Evolutionary conservation across 2,113 vertebrate genomes (phyloP).

Genomic region (Periophthalmus modestus): DNA sequence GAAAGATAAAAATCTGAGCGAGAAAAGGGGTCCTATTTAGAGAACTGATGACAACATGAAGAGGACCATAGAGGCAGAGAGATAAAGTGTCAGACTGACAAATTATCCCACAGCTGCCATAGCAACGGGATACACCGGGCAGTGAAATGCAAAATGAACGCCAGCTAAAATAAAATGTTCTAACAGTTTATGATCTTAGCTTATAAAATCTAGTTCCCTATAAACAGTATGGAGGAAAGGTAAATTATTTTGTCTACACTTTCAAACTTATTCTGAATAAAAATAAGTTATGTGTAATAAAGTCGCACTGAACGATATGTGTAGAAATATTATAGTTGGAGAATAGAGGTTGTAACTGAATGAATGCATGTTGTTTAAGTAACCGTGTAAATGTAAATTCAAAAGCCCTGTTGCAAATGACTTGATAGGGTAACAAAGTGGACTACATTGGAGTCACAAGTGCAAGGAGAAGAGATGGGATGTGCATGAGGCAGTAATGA

Average conservation of each 20-base stretch:
- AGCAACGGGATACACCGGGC: slow-evolving; percentile 20
- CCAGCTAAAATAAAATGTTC: neutral
- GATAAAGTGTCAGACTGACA: slow-evolving; percentile 20
- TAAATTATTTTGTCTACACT: neutral
- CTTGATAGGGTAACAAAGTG: neutral
- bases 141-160: slow-evolving; percentile 7
- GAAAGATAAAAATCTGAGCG: slow-evolving; percentile 2
- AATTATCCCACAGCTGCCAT: slow-evolving; percentile 25
- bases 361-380: no score
- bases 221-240: neutral
- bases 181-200: neutral
- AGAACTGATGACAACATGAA: slow-evolving; percentile 43
- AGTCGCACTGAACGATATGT: neutral
- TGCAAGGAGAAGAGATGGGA: neutral
- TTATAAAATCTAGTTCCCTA: slow-evolving; percentile 3
- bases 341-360: neutral
- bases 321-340: neutral
- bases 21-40: slow-evolving; percentile 43
- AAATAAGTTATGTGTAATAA: neutral
- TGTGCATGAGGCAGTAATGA: neutral
- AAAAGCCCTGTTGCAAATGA: neutral
- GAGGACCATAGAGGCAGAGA: slow-evolving; percentile 25
- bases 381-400: neutral
- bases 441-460: neutral
- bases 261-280: neutral